Percentiles rank a stretch among this genome's conserved stretches.
Evolutionary conservation across 1,140 invertebrate species (phyloP).

Genomic region (Telenomus remus): DNA sequence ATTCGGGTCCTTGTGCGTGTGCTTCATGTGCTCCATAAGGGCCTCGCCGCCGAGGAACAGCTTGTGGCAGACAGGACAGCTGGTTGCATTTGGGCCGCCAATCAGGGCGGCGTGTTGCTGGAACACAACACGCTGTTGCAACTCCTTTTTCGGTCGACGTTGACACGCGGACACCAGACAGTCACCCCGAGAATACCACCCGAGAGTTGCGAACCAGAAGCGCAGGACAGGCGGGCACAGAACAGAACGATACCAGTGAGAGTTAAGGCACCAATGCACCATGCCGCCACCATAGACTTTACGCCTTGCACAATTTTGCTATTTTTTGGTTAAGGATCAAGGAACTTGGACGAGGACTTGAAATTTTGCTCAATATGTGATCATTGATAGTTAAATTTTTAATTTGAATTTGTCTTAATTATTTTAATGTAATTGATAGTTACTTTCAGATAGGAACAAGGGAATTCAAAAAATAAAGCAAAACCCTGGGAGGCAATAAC

Average conservation of each 20-base stretch:
- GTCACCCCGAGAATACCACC: constrained; percentile 71
- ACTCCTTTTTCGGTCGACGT: constrained; percentile 79
- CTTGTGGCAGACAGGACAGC: constrained; percentile 94
- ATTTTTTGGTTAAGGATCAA: constrained; percentile 18
- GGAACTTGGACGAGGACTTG: not conserved
- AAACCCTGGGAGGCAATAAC: constrained; percentile 60
- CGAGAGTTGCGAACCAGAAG: constrained; percentile 74
- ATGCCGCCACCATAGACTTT: constrained; percentile 70
- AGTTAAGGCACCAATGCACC: constrained; percentile 70
- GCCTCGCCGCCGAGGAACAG: constrained; percentile 93
- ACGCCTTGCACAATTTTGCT: constrained; percentile 64
- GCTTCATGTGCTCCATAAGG: constrained; percentile 96
- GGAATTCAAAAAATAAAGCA: constrained; percentile 41
- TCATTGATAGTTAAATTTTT: not conserved
- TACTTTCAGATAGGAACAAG: not conserved
- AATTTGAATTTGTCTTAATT: not conserved
- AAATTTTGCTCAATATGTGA: not conserved
- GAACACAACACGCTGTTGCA: constrained; percentile 90
- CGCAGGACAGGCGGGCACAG: constrained; percentile 69
- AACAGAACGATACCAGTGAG: constrained; percentile 76
- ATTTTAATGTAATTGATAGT: too few relatives aligned
- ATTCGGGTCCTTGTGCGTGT: constrained; percentile 94
- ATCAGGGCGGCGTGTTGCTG: constrained; percentile 95
- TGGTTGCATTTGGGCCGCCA: constrained; percentile 91
- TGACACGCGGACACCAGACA: constrained; percentile 65